phyloP scores from a whole-genome alignment of 1,140 invertebrate species.

The Eulimnadia texana region DNA sequence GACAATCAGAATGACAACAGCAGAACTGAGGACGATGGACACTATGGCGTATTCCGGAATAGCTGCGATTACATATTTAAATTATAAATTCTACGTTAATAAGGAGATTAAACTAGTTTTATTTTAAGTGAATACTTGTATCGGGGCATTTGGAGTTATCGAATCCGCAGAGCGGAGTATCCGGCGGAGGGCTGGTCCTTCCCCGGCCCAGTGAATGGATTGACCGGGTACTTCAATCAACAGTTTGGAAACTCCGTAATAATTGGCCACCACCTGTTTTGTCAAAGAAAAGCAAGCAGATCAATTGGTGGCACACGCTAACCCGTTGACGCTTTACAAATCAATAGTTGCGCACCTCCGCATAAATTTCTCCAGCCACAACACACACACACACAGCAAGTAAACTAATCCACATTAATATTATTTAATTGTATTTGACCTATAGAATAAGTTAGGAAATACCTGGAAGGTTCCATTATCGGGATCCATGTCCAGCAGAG shows the following conservation, averaged over 20 bases:
- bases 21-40: constrained; percentile 62
- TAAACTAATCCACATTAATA: too few relatives aligned
- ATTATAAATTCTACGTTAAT: too few relatives aligned
- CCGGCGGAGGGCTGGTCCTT: constrained; percentile 50
- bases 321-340: too few relatives aligned
- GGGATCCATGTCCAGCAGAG: constrained; percentile 76
- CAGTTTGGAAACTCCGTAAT: constrained; percentile 57
- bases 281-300: background rate
- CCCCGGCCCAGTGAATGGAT: constrained; percentile 79
- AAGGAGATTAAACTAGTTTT: too few relatives aligned
- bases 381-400: too few relatives aligned
- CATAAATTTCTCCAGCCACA: too few relatives aligned
- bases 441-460: too few relatives aligned
- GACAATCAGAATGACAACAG: constrained; percentile 57
- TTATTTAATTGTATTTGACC: too few relatives aligned
- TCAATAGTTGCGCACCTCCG: too few relatives aligned
- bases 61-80: constrained; percentile 33
- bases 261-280: constrained; percentile 68
- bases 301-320: background rate
- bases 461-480: constrained; percentile 64
- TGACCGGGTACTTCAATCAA: constrained; percentile 50
- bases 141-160: constrained; percentile 69
- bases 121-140: too few relatives aligned
- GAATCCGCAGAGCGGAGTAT: constrained; percentile 81
- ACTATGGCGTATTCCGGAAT: constrained; percentile 70